A percentile compares a stretch with the other conserved stretches of the same genome.
Conservation (phyloP, 92 coral and sea anemone species). For the Paramuricea clavata region DNA sequence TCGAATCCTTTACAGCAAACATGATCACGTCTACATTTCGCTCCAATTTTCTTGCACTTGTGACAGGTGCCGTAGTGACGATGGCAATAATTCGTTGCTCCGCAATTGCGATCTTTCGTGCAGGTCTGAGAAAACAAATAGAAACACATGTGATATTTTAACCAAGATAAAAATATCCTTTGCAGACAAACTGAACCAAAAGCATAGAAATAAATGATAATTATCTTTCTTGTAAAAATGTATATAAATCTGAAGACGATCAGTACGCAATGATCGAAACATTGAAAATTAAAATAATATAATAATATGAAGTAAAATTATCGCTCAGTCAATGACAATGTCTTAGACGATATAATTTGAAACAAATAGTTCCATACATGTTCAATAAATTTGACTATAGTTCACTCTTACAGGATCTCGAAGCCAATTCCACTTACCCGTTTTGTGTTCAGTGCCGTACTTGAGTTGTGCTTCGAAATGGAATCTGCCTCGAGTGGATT, state of each 20-base stretch:
- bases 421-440: conserved; percentile 18
- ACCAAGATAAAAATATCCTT: too few relatives aligned
- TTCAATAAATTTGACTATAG: too few relatives aligned
- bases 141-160: neutral
- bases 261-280: neutral
- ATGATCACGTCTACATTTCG: conserved; percentile 84
- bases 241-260: neutral
- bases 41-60: conserved; percentile 75
- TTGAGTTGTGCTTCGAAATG: conserved; percentile 9
- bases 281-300: too few relatives aligned
- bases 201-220: too few relatives aligned
- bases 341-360: too few relatives aligned
- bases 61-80: conserved; percentile 92
- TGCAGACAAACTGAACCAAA: too few relatives aligned
- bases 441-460: conserved; percentile 1
- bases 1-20: conserved; percentile 90
- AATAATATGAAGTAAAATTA: too few relatives aligned
- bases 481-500: conserved; percentile 55
- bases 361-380: too few relatives aligned
- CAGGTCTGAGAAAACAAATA: conserved; percentile 63
- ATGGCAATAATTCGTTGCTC: conserved; percentile 83
- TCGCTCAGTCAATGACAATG: too few relatives aligned
- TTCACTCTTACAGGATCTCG: too few relatives aligned
- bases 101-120: conserved; percentile 86
- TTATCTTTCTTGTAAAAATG: too few relatives aligned